Percentiles rank a stretch among this genome's conserved stretches.
These are phyloP conservation scores for Xanthia togata DNA, from an alignment of 2,888 invertebrate species.

Conservation along the genomic window DNA sequence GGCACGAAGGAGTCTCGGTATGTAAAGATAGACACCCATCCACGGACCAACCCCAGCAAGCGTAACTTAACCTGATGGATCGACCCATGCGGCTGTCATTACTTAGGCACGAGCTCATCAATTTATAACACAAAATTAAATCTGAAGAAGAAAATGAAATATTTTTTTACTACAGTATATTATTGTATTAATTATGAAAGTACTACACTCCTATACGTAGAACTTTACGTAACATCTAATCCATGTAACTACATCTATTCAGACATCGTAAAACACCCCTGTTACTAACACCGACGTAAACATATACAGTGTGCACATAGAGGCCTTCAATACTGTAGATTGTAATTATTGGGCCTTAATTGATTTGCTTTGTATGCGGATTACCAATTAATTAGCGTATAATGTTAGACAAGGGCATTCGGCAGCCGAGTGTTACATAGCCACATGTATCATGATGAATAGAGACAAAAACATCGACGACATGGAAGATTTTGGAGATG, in stretches of 20 bases:
- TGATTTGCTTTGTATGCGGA: slow-evolving; percentile 89
- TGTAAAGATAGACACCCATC: too few species aligned
- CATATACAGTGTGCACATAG: slow-evolving; percentile 56
- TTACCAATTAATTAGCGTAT: slow-evolving; percentile 87
- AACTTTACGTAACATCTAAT: slow-evolving; percentile 9
- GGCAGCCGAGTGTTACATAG: slow-evolving; percentile 35
- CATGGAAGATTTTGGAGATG: neutral
- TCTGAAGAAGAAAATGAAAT: too few species aligned
- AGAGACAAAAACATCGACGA: slow-evolving; percentile 16
- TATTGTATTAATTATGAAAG: slow-evolving; percentile 1
- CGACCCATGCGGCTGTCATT: too few species aligned
- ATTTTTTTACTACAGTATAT: too few species aligned
- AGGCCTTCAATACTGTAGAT: slow-evolving; percentile 71
- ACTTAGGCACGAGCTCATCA: too few species aligned
- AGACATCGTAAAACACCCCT: slow-evolving; percentile 42
- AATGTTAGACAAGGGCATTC: slow-evolving; percentile 77
- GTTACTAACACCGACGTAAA: slow-evolving; percentile 49
- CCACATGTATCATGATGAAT: slow-evolving; percentile 2
- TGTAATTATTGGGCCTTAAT: slow-evolving; percentile 86
- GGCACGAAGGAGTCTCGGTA: too few species aligned
- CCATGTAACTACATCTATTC: slow-evolving; percentile 18
- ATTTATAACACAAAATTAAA: too few species aligned
- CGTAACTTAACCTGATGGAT: too few species aligned
- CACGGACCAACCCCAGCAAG: too few species aligned
- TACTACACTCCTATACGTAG: neutral